Conservation (phyloP, 2,797 vertebrate genomes). For the Uromys caudimaculatus region DNA sequence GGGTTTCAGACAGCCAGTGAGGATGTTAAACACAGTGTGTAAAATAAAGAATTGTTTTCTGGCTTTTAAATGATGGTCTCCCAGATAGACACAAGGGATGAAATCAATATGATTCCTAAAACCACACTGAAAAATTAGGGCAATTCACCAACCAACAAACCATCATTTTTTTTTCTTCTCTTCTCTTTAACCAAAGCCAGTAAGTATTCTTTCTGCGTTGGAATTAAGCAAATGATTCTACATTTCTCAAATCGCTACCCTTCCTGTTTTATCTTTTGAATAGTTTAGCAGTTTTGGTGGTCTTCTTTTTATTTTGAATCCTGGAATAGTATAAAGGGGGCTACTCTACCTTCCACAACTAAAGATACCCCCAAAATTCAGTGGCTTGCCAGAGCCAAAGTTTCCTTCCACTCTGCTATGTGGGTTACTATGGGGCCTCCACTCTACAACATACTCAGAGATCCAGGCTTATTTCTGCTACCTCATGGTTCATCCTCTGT, state of each 20-base stretch:
- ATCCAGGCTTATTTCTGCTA: rapidly evolving
- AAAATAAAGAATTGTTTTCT: background rate
- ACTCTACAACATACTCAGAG: background rate
- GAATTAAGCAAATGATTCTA: background rate
- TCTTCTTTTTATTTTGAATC: background rate
- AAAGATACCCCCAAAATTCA: background rate
- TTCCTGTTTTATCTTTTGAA: background rate
- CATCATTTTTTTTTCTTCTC: background rate
- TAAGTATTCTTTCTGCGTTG: background rate
- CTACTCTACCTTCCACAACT: background rate
- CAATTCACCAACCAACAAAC: background rate
- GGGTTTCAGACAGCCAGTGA: background rate
- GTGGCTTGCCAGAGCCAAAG: background rate
- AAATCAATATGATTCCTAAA: background rate
- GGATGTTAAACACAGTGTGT: background rate
- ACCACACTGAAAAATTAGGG: background rate
- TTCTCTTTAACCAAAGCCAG: background rate
- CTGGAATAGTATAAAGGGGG: background rate
- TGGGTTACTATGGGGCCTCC: background rate
- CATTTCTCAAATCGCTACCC: background rate
- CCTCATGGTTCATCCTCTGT: rapidly evolving
- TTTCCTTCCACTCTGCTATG: rapidly evolving
- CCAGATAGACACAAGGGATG: background rate
- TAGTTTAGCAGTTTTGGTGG: background rate
- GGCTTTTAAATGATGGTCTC: background rate